Conservation (phyloP, 2,797 vertebrate genomes). For the Nasua narica region DNA sequence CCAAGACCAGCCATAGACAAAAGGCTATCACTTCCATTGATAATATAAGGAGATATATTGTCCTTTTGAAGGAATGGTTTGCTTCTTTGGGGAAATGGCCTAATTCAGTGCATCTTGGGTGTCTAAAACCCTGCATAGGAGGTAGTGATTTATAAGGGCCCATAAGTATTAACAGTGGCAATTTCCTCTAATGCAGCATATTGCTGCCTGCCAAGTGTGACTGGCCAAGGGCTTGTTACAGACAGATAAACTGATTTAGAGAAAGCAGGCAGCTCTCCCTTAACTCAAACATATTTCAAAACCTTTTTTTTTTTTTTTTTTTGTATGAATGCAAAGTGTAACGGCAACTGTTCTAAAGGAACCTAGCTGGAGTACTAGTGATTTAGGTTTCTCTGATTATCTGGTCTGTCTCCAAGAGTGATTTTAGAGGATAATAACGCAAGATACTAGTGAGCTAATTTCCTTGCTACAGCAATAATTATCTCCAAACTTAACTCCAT, state of each 20-base stretch:
- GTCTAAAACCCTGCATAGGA: not conserved
- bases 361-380: not conserved
- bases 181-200: not conserved
- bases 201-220: not conserved
- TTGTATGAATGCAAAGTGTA: too few relatives aligned
- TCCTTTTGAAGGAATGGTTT: not conserved
- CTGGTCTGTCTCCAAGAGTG: not conserved
- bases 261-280: not conserved
- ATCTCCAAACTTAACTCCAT: not conserved
- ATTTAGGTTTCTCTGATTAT: not conserved
- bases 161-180: not conserved
- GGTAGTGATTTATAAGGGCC: not conserved
- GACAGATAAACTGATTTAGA: not conserved
- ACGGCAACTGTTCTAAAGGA: not conserved
- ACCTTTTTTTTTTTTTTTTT: too few relatives aligned
- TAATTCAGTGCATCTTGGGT: not conserved
- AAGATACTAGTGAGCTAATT: not conserved
- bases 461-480: not conserved
- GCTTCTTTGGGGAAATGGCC: not conserved
- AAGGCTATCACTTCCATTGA: not conserved
- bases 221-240: not conserved
- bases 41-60: not conserved
- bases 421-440: not conserved
- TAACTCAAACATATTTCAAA: not conserved
- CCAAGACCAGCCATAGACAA: not conserved